Evolutionary conservation across 2,888 invertebrate genomes (phyloP).

Genomic region (Nemurella pictetii): DNA sequence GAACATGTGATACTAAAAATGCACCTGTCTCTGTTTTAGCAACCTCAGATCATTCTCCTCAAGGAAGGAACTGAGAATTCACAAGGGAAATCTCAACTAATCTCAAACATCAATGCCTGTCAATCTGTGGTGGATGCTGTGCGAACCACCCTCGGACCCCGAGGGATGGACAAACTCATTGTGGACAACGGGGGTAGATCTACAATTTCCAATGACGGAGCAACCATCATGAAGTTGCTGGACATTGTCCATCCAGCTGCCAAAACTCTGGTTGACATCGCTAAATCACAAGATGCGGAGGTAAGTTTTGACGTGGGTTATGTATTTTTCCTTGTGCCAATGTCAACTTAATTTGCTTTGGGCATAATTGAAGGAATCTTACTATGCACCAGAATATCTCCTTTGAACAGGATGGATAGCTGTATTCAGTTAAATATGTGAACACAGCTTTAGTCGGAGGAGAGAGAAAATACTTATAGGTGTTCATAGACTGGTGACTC

Average conservation of each 20-base stretch:
- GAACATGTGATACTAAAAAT: conserved; percentile 28
- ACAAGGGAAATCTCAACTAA: conserved; percentile 93
- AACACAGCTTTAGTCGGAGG: neutral
- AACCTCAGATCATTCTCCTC: conserved; percentile 95
- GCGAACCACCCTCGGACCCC: conserved; percentile 95
- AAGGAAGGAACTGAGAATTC: conserved; percentile 97
- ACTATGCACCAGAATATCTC: neutral
- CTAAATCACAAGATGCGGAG: conserved; percentile 98
- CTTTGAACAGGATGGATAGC: neutral
- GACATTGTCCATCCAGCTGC: conserved; percentile 99
- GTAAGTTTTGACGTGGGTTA: conserved; percentile 55
- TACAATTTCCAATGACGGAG: conserved; percentile 98
- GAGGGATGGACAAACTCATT: conserved; percentile 99
- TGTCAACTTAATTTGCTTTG: neutral
- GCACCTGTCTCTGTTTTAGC: conserved; percentile 60
- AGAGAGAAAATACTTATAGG: neutral
- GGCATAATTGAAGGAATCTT: neutral
- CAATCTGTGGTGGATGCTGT: conserved; percentile 94
- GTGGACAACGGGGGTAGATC: conserved; percentile 88
- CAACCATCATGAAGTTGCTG: conserved; percentile 96
- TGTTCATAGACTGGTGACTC: conserved; percentile 42
- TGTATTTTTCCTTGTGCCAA: neutral
- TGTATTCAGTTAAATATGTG: neutral
- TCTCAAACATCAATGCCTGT: conserved; percentile 98
- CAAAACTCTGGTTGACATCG: conserved; percentile 96